Evolutionary conservation across 2,113 vertebrate species (phyloP).

Genomic region (Propithecus coquereli): DNA sequence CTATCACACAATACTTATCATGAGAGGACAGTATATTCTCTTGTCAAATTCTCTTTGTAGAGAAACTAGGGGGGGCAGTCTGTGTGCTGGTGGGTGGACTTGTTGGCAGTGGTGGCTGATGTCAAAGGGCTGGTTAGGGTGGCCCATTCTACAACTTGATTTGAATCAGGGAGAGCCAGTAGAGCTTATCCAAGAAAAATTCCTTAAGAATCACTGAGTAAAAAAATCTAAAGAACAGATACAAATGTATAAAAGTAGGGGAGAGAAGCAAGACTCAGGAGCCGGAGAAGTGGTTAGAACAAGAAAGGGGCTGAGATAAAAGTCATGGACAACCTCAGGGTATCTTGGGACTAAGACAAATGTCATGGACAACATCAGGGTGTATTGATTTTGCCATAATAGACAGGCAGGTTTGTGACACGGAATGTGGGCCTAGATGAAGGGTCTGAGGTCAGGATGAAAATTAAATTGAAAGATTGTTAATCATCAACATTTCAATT

Average conservation of each 20-base stretch:
- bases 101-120: not conserved
- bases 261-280: not conserved
- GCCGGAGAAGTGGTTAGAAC: not conserved
- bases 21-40: not conserved
- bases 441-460: not conserved
- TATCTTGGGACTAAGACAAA: not conserved
- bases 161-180: not conserved
- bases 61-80: not conserved
- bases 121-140: not conserved
- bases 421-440: not conserved
- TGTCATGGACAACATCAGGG: not conserved
- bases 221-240: conserved; percentile 7
- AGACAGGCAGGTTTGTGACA: not conserved
- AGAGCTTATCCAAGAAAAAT: conserved; percentile 6
- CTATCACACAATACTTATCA: not conserved
- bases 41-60: not conserved
- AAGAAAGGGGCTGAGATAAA: not conserved
- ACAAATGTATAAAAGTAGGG: not conserved
- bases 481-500: not conserved
- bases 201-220: not conserved
- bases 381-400: not conserved
- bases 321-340: not conserved
- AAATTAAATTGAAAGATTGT: not conserved
- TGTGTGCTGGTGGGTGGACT: not conserved
- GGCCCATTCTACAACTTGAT: not conserved